phyloP scores from a whole-genome alignment of 2,888 invertebrate species.

The Dasypolia templi region DNA sequence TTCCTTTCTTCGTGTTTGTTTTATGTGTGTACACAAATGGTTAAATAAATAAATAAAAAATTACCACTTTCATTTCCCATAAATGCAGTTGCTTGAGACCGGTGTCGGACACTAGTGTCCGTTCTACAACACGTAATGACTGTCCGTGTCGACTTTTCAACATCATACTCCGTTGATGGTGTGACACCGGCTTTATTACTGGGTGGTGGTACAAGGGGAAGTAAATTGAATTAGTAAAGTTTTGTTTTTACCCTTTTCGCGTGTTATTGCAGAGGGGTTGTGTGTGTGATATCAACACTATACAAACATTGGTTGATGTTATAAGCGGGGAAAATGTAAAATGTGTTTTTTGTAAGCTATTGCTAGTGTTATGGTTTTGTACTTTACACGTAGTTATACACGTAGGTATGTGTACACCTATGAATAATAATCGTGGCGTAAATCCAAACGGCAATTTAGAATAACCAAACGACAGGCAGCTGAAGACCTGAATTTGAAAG shows the following conservation, averaged over 20 bases:
- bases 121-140: slow-evolving; percentile 42
- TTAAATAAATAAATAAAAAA: too few relatives aligned
- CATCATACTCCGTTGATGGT: slow-evolving; percentile 66
- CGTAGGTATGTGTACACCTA: too few relatives aligned
- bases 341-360: slow-evolving; percentile 13
- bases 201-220: slow-evolving; percentile 31
- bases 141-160: slow-evolving; percentile 46
- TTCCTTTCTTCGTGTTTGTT: too few relatives aligned
- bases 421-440: neutral
- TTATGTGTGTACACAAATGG: too few relatives aligned
- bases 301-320: slow-evolving; percentile 53
- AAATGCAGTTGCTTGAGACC: slow-evolving; percentile 13
- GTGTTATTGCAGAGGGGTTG: slow-evolving; percentile 56
- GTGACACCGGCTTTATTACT: slow-evolving; percentile 56
- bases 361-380: neutral
- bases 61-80: slow-evolving; percentile 12
- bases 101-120: slow-evolving; percentile 29
- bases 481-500: too few relatives aligned
- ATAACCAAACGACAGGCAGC: neutral
- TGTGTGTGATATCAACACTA: slow-evolving; percentile 62
- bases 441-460: neutral
- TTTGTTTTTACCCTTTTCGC: slow-evolving; percentile 60
- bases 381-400: too few relatives aligned
- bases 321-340: slow-evolving; percentile 27
- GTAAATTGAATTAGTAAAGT: slow-evolving; percentile 57